Conservation (phyloP, 2,113 vertebrate species). For the Fulica atra region DNA sequence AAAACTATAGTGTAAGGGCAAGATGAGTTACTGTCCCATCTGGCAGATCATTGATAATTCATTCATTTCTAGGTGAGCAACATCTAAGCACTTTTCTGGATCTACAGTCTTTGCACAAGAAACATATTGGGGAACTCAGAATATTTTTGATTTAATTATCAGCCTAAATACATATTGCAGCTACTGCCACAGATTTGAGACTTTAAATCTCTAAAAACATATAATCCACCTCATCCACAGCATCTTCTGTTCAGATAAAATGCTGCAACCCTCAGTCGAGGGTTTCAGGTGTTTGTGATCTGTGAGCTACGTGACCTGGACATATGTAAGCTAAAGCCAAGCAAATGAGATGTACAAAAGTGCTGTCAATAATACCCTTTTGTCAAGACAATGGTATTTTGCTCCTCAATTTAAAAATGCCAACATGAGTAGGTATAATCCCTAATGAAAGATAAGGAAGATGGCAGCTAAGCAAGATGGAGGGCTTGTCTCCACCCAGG, state of each 20-base stretch:
- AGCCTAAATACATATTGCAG: not conserved
- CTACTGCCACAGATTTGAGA: not conserved
- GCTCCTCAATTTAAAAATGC: not conserved
- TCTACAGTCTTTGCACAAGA: not conserved
- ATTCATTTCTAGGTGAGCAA: not conserved
- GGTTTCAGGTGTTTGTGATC: not conserved
- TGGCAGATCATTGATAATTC: not conserved
- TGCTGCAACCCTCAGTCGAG: not conserved
- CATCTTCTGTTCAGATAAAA: not conserved
- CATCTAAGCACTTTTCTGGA: not conserved
- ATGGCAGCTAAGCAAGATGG: not conserved
- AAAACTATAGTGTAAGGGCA: not conserved
- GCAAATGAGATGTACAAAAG: not conserved
- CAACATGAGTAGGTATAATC: not conserved
- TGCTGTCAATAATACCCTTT: not conserved
- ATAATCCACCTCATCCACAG: not conserved
- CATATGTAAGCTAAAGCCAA: not conserved
- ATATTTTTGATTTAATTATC: not conserved
- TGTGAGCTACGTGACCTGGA: not conserved
- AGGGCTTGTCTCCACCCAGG: fast-evolving
- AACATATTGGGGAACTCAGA: not conserved
- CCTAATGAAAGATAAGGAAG: not conserved
- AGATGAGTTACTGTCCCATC: not conserved
- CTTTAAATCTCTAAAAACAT: not conserved
- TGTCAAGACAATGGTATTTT: not conserved